Conservation (phyloP, 2,888 invertebrate species). For the Drosophila aldrichi region DNA sequence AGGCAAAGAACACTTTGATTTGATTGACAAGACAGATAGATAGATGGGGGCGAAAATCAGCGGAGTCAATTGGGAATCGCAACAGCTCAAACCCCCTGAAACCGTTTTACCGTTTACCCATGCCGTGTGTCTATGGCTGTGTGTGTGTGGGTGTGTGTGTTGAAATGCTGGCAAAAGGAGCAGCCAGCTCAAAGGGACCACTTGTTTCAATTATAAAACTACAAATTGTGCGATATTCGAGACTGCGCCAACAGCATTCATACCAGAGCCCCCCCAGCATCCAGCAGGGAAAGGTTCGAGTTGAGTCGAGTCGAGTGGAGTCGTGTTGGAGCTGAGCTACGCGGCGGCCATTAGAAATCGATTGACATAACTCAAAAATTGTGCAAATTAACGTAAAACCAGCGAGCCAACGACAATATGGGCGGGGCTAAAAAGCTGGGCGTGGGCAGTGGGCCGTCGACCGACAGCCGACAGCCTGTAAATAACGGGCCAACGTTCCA, state of each 20-base stretch:
- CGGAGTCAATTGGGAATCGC: constrained; percentile 10
- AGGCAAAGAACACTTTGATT: constrained; percentile 15
- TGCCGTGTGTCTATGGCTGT: constrained; percentile 7
- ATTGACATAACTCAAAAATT: constrained; percentile 82
- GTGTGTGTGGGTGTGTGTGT: background rate
- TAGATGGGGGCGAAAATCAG: constrained; percentile 1
- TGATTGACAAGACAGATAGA: constrained; percentile 1
- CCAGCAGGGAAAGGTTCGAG: constrained; percentile 1
- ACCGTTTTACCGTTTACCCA: constrained; percentile 12
- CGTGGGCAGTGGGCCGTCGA: background rate
- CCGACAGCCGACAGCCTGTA: constrained; percentile 34
- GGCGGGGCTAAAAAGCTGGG: constrained; percentile 32
- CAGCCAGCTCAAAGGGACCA: constrained; percentile 38
- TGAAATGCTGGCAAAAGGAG: constrained; percentile 17
- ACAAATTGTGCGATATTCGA: constrained; percentile 60
- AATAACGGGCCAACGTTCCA: constrained; percentile 56
- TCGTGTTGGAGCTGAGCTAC: constrained; percentile 18
- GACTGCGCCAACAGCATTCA: constrained; percentile 16
- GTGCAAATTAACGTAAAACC: constrained; percentile 81
- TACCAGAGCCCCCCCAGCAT: no score
- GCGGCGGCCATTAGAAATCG: constrained; percentile 79
- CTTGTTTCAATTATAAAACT: constrained; percentile 74
- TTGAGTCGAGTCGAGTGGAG: background rate
- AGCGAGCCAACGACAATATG: constrained; percentile 72
- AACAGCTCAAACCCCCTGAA: background rate